Percentiles rank a stretch among this genome's conserved stretches.
These are phyloP conservation scores for Graptemys geographica DNA, from an alignment of 2,797 vertebrate genomes.

Conservation along the genomic window DNA sequence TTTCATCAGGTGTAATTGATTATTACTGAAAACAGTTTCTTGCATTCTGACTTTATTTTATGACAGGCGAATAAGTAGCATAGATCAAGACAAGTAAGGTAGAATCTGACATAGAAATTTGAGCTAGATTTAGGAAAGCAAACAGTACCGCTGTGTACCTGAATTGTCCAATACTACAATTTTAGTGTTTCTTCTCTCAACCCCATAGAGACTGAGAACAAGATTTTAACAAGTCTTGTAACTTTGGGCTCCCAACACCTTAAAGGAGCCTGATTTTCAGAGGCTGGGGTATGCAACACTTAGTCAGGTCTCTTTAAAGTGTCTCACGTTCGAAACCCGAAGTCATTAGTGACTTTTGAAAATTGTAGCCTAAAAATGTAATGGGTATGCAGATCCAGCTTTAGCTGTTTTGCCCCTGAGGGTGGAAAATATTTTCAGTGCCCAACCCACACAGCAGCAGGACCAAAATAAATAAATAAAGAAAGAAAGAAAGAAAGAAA, in stretches of 20 bases:
- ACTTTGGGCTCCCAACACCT: neutral
- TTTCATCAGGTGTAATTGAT: neutral
- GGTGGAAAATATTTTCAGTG: neutral
- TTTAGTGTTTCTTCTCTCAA: slow-evolving; percentile 7
- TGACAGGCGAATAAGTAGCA: neutral
- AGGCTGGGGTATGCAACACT: neutral
- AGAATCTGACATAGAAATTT: neutral
- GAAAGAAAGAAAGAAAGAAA: no score
- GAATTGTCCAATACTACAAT: neutral
- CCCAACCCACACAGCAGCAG: neutral
- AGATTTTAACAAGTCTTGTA: neutral
- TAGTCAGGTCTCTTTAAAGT: neutral
- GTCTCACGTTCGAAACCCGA: neutral
- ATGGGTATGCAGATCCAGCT: neutral
- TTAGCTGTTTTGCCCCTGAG: neutral
- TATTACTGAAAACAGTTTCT: neutral
- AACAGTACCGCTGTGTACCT: neutral
- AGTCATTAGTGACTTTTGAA: neutral
- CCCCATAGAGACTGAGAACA: neutral
- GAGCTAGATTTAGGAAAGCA: neutral
- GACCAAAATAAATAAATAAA: no score
- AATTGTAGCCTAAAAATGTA: neutral
- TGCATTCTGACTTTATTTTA: neutral
- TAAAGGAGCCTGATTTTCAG: neutral
- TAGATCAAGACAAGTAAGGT: neutral